Percentiles rank a stretch among this genome's conserved stretches.
phyloP scores from a whole-genome alignment of 2,113 vertebrate genomes.

The Tauraco erythrolophus region DNA sequence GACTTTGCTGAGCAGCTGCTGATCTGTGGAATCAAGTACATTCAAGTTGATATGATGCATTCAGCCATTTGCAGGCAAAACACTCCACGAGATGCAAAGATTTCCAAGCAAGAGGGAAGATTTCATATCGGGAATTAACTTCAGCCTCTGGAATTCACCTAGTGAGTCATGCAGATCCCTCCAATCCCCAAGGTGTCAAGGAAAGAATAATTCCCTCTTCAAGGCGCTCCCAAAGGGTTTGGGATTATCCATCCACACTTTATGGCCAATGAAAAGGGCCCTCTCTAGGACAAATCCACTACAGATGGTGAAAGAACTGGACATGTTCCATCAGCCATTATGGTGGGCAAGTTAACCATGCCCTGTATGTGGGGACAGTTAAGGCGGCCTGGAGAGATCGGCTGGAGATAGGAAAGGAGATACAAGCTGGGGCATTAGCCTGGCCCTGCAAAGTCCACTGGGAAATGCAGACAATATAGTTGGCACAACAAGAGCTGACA shows the following conservation, averaged over 20 bases:
- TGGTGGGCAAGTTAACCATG: neutral
- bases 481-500: neutral
- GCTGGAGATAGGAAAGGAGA: neutral
- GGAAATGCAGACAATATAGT: neutral
- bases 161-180: neutral
- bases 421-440: accelerated
- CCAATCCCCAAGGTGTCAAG: neutral
- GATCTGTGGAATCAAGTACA: neutral
- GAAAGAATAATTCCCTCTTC: neutral
- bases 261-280: accelerated
- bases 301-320: neutral
- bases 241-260: neutral
- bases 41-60: neutral
- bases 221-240: neutral
- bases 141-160: neutral
- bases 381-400: neutral
- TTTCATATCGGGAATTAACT: neutral
- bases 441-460: neutral
- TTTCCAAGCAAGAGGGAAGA: neutral
- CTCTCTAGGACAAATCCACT: neutral
- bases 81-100: neutral
- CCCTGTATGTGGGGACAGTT: accelerated
- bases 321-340: neutral
- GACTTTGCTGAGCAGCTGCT: neutral
- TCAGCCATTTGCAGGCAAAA: neutral